Evolutionary conservation across 2,888 invertebrate species (phyloP), one percentile per base, ranked within the genome.

Genomic region (Andrena dorsata): DNA sequence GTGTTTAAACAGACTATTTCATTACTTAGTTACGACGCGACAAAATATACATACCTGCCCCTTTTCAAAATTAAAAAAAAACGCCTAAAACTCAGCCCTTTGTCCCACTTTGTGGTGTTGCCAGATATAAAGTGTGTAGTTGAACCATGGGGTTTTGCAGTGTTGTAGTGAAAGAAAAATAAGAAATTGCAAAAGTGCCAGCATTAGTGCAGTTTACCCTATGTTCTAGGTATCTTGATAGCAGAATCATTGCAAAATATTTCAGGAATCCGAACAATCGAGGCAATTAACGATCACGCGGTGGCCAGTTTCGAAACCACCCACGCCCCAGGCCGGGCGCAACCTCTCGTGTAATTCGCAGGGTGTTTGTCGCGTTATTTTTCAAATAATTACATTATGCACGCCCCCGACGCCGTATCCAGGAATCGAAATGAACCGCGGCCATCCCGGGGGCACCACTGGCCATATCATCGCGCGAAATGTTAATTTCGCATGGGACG

Each of bases 401-500:
- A 5, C 32, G 10, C 63, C 20, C 32, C 69, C 41, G 41, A 7
- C 23, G 13, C 23, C 10, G 0, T 13, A 10, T 47, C 6, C n/a
- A 28, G 8, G 60, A 66, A 79, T 61, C 51, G 47, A 66, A 66
- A 71, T 35, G 47, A 61, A 65, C 16, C 41, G 49, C 47, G 41
- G 23, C 6, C 13, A 41, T 71, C 72, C 80, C 80, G 61, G 7
- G 80, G 80, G 80, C 28, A 41, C 16, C 47, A n/a, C 58, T 64
- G 68, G 8, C 69, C 20, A n/a, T n/a, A n/a, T n/a, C n/a, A n/a
- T 28, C n/a, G 3, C 20, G 66, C 20, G n/a, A 80, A 80, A 80
- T 63, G 80, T 80, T 80, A 72, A 80, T 80, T 80, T 56, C 66
- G 4, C 47, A 35, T 53, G 58, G 51, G 41, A 20, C 51, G 56